Evolutionary conservation across 2,797 vertebrate species (phyloP).

Genomic region (Glyptemys insculpta): DNA sequence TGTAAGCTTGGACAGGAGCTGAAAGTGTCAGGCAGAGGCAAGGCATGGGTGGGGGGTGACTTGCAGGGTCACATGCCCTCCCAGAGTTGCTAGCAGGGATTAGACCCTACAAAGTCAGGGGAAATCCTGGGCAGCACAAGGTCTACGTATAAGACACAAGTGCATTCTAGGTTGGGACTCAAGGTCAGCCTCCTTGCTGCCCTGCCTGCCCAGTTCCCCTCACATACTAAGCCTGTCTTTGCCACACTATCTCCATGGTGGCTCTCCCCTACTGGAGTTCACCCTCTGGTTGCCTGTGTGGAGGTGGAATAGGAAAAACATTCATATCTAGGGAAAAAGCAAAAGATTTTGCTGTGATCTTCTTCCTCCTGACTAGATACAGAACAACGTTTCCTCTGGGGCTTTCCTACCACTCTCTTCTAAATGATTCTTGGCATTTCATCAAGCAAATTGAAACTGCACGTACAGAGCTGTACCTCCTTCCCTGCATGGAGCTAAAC

Average conservation of each 20-base stretch:
- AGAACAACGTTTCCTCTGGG: slow-evolving; percentile 9
- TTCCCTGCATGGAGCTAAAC: neutral
- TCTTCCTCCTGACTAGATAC: slow-evolving; percentile 22
- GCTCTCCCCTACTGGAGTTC: neutral
- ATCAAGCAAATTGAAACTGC: slow-evolving; percentile 24
- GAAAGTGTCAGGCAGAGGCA: neutral
- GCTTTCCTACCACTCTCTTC: slow-evolving; percentile 25
- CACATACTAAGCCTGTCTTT: neutral
- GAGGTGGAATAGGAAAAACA: slow-evolving; percentile 26
- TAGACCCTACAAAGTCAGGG: neutral
- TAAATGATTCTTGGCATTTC: slow-evolving; percentile 46
- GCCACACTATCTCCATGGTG: neutral
- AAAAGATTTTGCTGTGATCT: slow-evolving; percentile 28
- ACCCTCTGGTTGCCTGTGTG: neutral
- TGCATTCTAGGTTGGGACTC: slow-evolving; percentile 7
- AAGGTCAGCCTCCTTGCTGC: slow-evolving; percentile 16
- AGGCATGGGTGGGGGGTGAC: too few species aligned
- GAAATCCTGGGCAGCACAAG: slow-evolving; percentile 15
- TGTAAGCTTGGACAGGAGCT: neutral
- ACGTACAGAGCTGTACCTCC: neutral
- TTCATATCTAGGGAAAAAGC: slow-evolving; percentile 31
- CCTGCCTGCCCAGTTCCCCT: neutral
- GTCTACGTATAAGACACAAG: slow-evolving; percentile 11
- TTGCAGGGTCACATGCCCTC: too few species aligned
- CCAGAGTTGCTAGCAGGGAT: neutral